phyloP scores from a whole-genome alignment of 92 coral and sea anemone species.

The Phenganax subtilis region DNA sequence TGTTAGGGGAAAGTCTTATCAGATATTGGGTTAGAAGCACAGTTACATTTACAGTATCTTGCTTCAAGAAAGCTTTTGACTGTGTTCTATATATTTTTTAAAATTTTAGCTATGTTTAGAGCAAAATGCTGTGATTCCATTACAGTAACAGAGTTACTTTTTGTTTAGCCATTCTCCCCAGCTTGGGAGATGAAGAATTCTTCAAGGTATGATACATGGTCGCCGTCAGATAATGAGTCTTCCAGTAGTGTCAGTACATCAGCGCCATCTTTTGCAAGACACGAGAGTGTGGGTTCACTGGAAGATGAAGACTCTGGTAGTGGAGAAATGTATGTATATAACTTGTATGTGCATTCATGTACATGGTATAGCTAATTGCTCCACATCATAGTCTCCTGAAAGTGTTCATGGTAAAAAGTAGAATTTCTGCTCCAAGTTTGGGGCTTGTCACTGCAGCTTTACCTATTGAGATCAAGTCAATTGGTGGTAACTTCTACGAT shows the following conservation, averaged over 20 bases:
- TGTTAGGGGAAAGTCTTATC: no score
- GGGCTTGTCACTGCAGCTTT: no score
- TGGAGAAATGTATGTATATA: constrained; percentile 13
- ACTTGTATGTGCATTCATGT: background rate
- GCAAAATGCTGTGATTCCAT: no score
- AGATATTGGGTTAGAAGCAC: no score
- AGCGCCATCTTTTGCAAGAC: background rate
- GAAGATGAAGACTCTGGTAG: constrained; percentile 29
- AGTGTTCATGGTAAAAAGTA: background rate
- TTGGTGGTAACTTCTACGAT: no score
- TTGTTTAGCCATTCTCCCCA: background rate
- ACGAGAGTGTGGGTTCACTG: constrained; percentile 8
- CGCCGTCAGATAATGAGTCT: constrained; percentile 9
- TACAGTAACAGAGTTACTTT: background rate
- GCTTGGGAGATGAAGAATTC: constrained; percentile 4
- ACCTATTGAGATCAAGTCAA: no score
- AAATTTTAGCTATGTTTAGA: no score
- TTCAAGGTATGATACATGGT: constrained; percentile 1
- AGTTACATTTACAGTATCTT: no score
- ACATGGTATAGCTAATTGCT: no score
- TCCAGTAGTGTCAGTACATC: background rate
- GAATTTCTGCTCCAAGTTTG: no score
- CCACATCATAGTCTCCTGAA: background rate
- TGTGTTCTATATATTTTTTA: no score
- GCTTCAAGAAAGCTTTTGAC: no score